Evolutionary conservation across 2,888 invertebrate species (phyloP), one percentile per base, ranked within the genome.

Genomic region (Ariolimax columbianus): DNA sequence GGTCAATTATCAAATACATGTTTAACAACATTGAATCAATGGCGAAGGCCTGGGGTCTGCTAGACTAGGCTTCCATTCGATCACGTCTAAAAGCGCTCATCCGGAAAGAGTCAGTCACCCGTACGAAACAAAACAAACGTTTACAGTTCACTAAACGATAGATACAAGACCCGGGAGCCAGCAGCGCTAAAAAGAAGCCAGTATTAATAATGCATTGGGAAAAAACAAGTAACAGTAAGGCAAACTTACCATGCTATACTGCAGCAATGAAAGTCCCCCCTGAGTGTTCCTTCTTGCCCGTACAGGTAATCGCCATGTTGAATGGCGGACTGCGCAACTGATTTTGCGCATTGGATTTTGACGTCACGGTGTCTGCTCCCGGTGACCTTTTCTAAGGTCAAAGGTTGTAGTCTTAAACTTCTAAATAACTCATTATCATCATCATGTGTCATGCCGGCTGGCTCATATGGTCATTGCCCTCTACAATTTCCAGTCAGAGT

Each of bases 291-390:
- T 43, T 79, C 38, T 38, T 51, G 63, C 51, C 59, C 9, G 73
- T 82, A 80, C 87, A 87, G 87, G 86, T 87, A 82, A 79, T 84
- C 87, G 87, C 87, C 87, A 87, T 87, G 68, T 87, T 87, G 82
- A 82, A 78, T 86, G 82, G 85, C 77, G 78, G 84, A 51, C 75
- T 75, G 87, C 87, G 87, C 87, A 87, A 84, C 86, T 84, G 79
- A 86, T 84, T 86, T 82, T 77, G 87, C 87, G 87, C 87, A 87
- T 84, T 86, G 86, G 63, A 72, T 82, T 82, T 82, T 87, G 87
- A 87, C 87, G 87, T 87, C 87, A 87, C 86, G 78, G 75, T 30
- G 73, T 59, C 73, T 72, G 82, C 82, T 55, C 73, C 81, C 72
- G 72, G 55, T 82, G 82, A 82, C 73, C 82, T 82, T 63, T 72